Percentiles rank a stretch among this genome's conserved stretches.
These are phyloP conservation scores for Xylota sylvarum DNA, from an alignment of 2,888 invertebrate species.

Conservation along the genomic window DNA sequence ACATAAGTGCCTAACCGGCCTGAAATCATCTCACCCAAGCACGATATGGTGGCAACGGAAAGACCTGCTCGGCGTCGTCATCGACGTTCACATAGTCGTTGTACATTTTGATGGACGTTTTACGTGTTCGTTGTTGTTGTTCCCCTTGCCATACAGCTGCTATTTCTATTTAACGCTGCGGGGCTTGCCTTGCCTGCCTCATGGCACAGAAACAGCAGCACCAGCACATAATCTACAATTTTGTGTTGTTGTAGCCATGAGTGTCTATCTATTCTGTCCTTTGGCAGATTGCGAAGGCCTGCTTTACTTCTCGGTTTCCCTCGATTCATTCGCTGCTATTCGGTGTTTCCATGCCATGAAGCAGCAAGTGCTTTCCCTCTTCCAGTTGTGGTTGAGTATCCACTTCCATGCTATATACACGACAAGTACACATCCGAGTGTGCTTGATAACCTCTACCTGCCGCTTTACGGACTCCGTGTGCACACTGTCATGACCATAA, in stretches of 20 bases:
- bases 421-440: neutral
- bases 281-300: constrained; percentile 61
- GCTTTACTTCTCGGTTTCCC: constrained; percentile 70
- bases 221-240: constrained; percentile 46
- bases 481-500: constrained; percentile 55
- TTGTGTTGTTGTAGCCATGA: constrained; percentile 13
- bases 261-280: constrained; percentile 45
- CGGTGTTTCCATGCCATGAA: neutral
- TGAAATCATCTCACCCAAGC: constrained; percentile 74
- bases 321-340: constrained; percentile 9
- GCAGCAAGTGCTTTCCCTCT: constrained; percentile 6
- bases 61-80: constrained; percentile 59
- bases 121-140: constrained; percentile 41
- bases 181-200: constrained; percentile 54
- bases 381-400: constrained; percentile 15
- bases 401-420: constrained; percentile 15
- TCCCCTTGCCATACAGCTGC: constrained; percentile 33
- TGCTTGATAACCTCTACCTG: constrained; percentile 23
- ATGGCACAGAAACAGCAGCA: constrained; percentile 53
- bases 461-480: constrained; percentile 4
- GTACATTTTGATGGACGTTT: constrained; percentile 54
- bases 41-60: constrained; percentile 68
- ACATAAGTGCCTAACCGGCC: constrained; percentile 75
- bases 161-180: constrained; percentile 52
- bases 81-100: constrained; percentile 21